These are phyloP conservation scores for Podarcis lilfordi DNA, from an alignment of 2,797 vertebrate genomes.

Conservation along the genomic window DNA sequence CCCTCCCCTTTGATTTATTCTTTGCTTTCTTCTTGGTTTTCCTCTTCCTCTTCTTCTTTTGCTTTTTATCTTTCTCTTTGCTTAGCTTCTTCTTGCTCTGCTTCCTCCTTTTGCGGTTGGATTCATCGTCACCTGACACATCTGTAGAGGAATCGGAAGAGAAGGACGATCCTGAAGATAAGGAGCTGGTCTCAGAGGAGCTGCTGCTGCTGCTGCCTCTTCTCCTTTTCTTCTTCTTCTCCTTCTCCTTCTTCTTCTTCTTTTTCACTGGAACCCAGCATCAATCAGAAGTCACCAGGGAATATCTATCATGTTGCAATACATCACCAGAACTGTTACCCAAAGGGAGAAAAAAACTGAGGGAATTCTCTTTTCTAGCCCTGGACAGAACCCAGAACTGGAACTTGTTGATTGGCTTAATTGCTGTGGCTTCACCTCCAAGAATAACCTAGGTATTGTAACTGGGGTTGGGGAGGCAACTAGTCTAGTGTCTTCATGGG, in stretches of 20 bases:
- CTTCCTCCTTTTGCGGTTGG: slow-evolving; percentile 78
- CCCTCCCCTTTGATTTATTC: slow-evolving; percentile 72
- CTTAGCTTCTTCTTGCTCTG: slow-evolving; percentile 76
- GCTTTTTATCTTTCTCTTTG: slow-evolving; percentile 80
- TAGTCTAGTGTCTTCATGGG: background rate
- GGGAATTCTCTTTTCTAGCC: background rate
- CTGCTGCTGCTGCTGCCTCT: slow-evolving; percentile 67
- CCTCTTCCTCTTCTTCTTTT: slow-evolving; percentile 70
- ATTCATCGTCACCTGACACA: slow-evolving; percentile 78
- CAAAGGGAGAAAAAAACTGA: background rate
- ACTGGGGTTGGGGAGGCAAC: background rate
- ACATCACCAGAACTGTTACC: background rate
- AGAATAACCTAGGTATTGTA: background rate
- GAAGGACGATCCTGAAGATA: slow-evolving; percentile 66
- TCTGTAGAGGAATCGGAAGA: slow-evolving; percentile 77
- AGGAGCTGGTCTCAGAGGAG: slow-evolving; percentile 69
- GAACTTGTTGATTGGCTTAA: background rate
- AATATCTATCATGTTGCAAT: background rate
- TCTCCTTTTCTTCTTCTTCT: slow-evolving; percentile 73
- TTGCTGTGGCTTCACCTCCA: too few relatives aligned
- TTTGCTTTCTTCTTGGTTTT: slow-evolving; percentile 74
- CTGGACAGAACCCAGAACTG: background rate
- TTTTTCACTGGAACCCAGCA: slow-evolving; percentile 77
- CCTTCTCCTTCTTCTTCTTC: slow-evolving; percentile 75
- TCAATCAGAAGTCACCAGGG: background rate